Percentiles rank a stretch among this genome's conserved stretches.
Evolutionary conservation across 2,113 vertebrate genomes (phyloP).

Genomic region (Microcebus lehilahytsara): DNA sequence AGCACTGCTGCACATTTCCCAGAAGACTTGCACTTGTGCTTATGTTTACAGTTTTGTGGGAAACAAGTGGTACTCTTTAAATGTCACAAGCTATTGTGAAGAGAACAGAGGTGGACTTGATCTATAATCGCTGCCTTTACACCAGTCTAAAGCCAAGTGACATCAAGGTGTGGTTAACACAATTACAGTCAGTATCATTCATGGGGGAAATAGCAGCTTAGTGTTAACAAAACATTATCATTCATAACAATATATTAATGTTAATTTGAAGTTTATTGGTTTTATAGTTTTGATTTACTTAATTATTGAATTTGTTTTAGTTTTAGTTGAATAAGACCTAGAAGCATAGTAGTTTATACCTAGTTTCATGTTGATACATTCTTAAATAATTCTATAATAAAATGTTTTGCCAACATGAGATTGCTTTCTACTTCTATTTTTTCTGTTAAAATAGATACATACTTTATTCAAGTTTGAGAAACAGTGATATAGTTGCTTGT

Average conservation of each 20-base stretch:
- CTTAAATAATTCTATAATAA: constrained; percentile 20
- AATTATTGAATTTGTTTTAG: constrained; percentile 17
- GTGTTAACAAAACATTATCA: constrained; percentile 27
- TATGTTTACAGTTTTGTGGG: constrained; percentile 14
- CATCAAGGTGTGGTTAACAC: neutral
- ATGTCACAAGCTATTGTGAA: constrained; percentile 51
- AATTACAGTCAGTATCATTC: neutral
- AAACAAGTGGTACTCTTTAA: constrained; percentile 52
- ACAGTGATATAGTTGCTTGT: neutral
- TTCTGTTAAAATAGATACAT: neutral
- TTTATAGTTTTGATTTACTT: constrained; percentile 21
- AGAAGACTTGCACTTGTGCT: neutral
- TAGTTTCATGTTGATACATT: constrained; percentile 1
- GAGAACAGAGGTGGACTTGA: constrained; percentile 46
- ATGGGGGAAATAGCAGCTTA: neutral
- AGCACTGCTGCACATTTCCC: neutral
- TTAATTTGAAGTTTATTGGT: constrained; percentile 28
- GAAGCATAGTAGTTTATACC: neutral
- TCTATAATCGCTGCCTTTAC: neutral
- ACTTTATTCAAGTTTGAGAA: constrained; percentile 22
- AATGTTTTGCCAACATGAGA: neutral
- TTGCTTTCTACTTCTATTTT: neutral
- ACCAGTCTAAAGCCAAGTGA: neutral
- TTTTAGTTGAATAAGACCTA: neutral
- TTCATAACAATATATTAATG: neutral